Percentiles rank a stretch among this genome's conserved stretches.
Conservation (phyloP, 2,113 vertebrate genomes). For the Ardeotis arabs region DNA sequence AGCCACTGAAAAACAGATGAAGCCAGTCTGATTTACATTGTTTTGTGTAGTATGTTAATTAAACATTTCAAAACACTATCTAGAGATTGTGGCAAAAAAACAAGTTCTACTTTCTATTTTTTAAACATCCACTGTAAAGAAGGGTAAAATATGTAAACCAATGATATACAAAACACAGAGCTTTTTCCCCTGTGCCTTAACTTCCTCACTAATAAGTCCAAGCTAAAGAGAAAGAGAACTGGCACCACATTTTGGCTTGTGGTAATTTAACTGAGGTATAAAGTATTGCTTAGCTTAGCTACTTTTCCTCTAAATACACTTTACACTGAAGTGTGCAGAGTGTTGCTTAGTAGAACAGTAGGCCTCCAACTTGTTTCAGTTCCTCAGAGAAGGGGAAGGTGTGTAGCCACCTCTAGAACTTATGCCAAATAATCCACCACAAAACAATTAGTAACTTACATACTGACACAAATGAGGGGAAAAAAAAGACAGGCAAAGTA, state of each 20-base stretch:
- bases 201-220: not conserved
- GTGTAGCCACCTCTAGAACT: not conserved
- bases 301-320: not conserved
- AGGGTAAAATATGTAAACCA: not conserved
- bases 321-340: not conserved
- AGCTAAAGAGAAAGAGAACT: constrained; percentile 16
- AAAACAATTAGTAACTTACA: not conserved
- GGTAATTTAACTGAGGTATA: not conserved
- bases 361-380: not conserved
- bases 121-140: not conserved
- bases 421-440: not conserved
- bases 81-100: not conserved
- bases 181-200: not conserved
- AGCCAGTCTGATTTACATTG: constrained; percentile 40
- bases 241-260: not conserved
- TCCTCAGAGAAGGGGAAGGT: not conserved
- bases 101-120: not conserved
- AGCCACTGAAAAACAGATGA: constrained; percentile 33
- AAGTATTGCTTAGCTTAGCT: constrained; percentile 21
- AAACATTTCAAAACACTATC: constrained; percentile 55
- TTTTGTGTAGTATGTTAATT: constrained; percentile 49
- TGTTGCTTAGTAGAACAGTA: not conserved
- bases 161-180: not conserved
- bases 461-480: not conserved
- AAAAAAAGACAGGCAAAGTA: not conserved